Evolutionary conservation across 2,797 vertebrate species (phyloP), one percentile per base, ranked within the genome.

Genomic region (Anomalospiza imberbis): DNA sequence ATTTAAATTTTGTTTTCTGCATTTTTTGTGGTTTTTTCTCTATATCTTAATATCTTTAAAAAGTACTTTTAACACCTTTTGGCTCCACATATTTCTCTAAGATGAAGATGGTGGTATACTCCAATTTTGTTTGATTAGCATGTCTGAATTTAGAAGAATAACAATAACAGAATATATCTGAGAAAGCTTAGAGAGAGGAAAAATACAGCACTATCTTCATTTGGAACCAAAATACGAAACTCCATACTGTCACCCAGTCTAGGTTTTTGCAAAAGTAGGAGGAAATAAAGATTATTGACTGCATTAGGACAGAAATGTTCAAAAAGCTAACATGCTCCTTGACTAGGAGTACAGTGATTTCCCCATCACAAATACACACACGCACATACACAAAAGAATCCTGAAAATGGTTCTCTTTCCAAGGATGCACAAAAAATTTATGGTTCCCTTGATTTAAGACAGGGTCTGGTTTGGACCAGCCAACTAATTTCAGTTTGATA

Each of bases 261-360:
- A 2, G 3, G 12, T 36, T 82, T 76, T 54, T 29, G 36, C 31
- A 19, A 13, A 66, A 76, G 21, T 48, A 24, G n/a, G 24, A 73
- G 44, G 16, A n/a, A 88, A 83, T 50, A 34, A 85, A 70, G 21
- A 62, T 66, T 55, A 48, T 47, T 9, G 2, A 10, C 51, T 89
- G 26, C 54, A 18, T 51, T 77, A 63, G 68, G 88, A 85, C n/a
- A 91, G 22, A 68, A 85, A 84, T 40, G 6, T 74, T 91, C 32
- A 70, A 44, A 68, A 85, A 91, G 44, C 13, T 50, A 36, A 36
- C 25, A 34, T 40, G 9, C 2, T 66, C 18, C 45, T 86, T 86
- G 84, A 71, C 7, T 42, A 48, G 42, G 32, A 77, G 29, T 57
- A 32, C 6, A 19, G 53, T 45, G 1, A 54, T 84, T 84, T 91